Conservation (phyloP, 2,797 vertebrate species). For the Enteromius afrohamiltoni region DNA sequence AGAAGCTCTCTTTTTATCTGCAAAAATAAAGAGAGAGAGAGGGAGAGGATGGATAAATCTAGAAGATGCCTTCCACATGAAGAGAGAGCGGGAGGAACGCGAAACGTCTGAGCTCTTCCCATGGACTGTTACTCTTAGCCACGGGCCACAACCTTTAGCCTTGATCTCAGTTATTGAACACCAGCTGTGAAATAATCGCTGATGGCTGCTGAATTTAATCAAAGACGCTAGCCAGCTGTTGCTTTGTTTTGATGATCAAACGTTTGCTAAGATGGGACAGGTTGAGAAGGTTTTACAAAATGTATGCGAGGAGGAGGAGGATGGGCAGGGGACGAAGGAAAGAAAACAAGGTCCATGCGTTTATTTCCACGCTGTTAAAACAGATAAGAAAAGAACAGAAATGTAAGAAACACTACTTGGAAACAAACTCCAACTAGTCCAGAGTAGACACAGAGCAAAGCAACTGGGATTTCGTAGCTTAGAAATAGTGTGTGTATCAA, state of each 20-base stretch:
- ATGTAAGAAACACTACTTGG: conserved; percentile 53
- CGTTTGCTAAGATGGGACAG: conserved; percentile 22
- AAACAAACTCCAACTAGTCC: conserved; percentile 60
- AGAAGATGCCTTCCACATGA: conserved; percentile 45
- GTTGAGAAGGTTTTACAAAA: conserved; percentile 41
- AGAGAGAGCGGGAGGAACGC: conserved; percentile 38
- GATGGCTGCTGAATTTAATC: conserved; percentile 44
- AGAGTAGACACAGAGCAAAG: conserved; percentile 51
- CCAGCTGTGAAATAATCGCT: conserved; percentile 34
- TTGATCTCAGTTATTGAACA: conserved; percentile 26
- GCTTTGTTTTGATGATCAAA: conserved; percentile 46
- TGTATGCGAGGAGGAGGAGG: conserved; percentile 17
- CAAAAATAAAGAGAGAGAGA: conserved; percentile 17
- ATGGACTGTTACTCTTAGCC: conserved; percentile 33
- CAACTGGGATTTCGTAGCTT: conserved; percentile 45
- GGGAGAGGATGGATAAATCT: conserved; percentile 33
- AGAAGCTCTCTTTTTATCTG: conserved; percentile 25
- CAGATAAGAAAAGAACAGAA: conserved; percentile 40
- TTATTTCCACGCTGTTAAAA: conserved; percentile 56
- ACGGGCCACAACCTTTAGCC: conserved; percentile 31
- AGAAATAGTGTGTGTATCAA: conserved; percentile 65
- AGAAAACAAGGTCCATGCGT: conserved; percentile 40
- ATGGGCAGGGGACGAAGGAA: conserved; percentile 7
- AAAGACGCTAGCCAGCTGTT: conserved; percentile 29
- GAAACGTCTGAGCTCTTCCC: conserved; percentile 32